These are phyloP conservation scores for Virgularia gustaviana DNA, from an alignment of 92 coral and sea anemone genomes.

Conservation along the genomic window DNA sequence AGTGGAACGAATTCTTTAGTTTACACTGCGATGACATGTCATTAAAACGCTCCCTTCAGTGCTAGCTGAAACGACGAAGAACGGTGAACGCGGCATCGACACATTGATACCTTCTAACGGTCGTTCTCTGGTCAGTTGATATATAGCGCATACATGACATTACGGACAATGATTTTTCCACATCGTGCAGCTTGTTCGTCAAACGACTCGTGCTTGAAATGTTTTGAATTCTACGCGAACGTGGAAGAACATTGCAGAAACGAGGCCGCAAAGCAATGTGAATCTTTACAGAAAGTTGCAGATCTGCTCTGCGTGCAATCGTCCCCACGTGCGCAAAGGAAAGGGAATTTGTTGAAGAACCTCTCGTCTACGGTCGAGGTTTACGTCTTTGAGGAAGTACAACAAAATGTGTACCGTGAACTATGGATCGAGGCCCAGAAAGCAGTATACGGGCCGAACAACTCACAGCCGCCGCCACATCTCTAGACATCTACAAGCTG, in stretches of 20 bases:
- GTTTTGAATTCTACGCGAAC: constrained; percentile 13
- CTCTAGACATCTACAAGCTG: no score
- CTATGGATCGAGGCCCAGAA: constrained; percentile 14
- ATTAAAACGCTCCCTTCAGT: no score
- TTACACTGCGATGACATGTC: no score
- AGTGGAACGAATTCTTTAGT: no score
- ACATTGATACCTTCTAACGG: no score
- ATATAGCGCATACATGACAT: no score
- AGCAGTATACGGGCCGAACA: constrained; percentile 27
- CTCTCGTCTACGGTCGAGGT: background rate
- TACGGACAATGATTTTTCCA: no score
- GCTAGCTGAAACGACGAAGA: no score
- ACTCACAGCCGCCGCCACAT: no score
- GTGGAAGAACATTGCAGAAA: background rate
- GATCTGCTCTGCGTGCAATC: constrained; percentile 6
- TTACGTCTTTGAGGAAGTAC: constrained; percentile 17
- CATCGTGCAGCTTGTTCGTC: no score
- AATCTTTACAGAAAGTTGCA: constrained; percentile 1
- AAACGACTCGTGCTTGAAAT: background rate
- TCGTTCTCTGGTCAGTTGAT: no score
- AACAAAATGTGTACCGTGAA: constrained; percentile 7
- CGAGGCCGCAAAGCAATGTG: constrained; percentile 2
- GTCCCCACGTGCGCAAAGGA: background rate
- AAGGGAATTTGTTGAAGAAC: constrained; percentile 2
- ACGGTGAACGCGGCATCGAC: no score